phyloP scores from a whole-genome alignment of 2,888 invertebrate species.

The Cecidostiba fungosa region DNA sequence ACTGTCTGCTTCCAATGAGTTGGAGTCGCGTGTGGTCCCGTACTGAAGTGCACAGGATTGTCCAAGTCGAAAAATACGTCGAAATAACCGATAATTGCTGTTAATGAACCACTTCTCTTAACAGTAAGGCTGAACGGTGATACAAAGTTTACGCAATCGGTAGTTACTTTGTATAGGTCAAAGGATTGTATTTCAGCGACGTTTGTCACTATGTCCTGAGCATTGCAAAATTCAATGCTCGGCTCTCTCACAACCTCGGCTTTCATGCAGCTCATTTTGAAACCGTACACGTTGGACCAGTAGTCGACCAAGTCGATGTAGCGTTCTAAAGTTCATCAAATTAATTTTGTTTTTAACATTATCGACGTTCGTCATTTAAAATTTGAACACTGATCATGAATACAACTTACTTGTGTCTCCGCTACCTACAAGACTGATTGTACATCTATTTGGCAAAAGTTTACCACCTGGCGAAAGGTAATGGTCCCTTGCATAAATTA shows the following conservation, averaged over 20 bases:
- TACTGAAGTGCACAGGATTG: slow-evolving; percentile 86
- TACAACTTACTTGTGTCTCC: slow-evolving; percentile 84
- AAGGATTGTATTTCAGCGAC: slow-evolving; percentile 80
- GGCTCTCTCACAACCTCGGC: slow-evolving; percentile 91
- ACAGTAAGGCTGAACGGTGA: slow-evolving; percentile 86
- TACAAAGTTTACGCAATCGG: slow-evolving; percentile 87
- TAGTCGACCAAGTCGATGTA: slow-evolving; percentile 89
- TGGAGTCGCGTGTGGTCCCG: slow-evolving; percentile 87
- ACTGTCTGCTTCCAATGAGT: slow-evolving; percentile 99
- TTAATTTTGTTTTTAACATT: background rate
- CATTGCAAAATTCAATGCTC: slow-evolving; percentile 83
- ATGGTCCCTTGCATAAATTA: slow-evolving; percentile 93
- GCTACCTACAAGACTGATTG: slow-evolving; percentile 90
- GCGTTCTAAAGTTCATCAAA: slow-evolving; percentile 81
- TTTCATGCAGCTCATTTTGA: slow-evolving; percentile 95
- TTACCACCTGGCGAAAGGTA: slow-evolving; percentile 89
- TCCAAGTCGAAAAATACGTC: slow-evolving; percentile 92
- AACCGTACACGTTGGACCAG: slow-evolving; percentile 97
- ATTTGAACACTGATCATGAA: slow-evolving; percentile 9
- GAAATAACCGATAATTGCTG: slow-evolving; percentile 94
- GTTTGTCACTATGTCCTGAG: slow-evolving; percentile 75
- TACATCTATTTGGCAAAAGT: slow-evolving; percentile 92
- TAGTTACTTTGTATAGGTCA: slow-evolving; percentile 88
- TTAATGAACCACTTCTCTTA: slow-evolving; percentile 85
- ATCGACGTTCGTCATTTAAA: background rate